Evolutionary conservation across 2,113 vertebrate genomes (phyloP), one percentile per base, ranked within the genome.

Genomic region (Daphoenositta chrysoptera): DNA sequence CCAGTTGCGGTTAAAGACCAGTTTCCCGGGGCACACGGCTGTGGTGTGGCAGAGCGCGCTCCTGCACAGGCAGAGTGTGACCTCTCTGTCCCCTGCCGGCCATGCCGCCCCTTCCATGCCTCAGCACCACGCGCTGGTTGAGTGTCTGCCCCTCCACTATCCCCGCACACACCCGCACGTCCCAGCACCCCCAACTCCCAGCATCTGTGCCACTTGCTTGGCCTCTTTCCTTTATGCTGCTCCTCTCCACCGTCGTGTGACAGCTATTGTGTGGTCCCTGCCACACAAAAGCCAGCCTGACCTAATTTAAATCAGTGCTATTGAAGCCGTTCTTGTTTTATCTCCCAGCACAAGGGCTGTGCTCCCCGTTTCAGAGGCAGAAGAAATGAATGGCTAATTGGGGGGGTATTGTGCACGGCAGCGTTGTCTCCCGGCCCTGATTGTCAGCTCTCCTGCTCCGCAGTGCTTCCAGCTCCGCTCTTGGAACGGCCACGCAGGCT

Each of bases 351-450:
- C 93, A 94, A 97, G 96, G 92, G 92, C 88, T 95, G 54, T 5
- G 88, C 93, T 97, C 90, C 94, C 92, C 88, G 5, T 95, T 94
- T 90, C 88, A 71, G 88, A 83, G 93, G 85, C 17, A 90, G 93
- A n/a, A 85, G 83, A 81, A 93, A 94, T 96, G 96, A 97, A 96
- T 96, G 94, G 93, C 90, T 97, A 96, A 97, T 97, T 96, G 94
- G 80, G 93, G 93, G 81, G 87, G 87, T 75, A 97, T 95, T 96
- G 92, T 97, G 94, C 71, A 8, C 75, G 56, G 93, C 63, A 0
- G 90, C 6, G 60, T 64, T 73, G 85, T 86, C 94, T 96, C 85
- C 64, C 15, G 51, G 88, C 88, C 79, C 90, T 83, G 93, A 93
- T 94, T 96, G 94, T 83, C 87, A 66, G 92, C 85, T 79, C 84